Percentiles rank a stretch among this genome's conserved stretches.
These are phyloP conservation scores for Macrochelys suwanniensis DNA, from an alignment of 2,797 vertebrate species.

Conservation along the genomic window DNA sequence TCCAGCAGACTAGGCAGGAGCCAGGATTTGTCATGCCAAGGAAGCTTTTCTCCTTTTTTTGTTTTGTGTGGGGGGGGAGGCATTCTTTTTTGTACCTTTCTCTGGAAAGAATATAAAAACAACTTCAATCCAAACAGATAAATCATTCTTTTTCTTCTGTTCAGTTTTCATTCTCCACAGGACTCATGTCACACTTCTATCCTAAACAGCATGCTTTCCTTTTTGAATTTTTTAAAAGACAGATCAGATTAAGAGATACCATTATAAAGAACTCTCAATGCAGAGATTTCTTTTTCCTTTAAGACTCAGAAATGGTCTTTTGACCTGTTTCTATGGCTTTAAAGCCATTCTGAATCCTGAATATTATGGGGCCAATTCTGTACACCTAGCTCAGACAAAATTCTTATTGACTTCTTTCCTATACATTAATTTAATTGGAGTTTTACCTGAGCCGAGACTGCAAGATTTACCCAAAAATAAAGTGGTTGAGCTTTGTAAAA, in stretches of 20 bases:
- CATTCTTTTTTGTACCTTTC: neutral
- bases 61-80: too few relatives aligned
- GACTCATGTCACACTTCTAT: neutral
- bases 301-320: neutral
- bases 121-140: neutral
- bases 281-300: neutral
- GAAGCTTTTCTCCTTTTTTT: neutral
- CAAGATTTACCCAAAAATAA: neutral
- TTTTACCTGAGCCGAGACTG: neutral
- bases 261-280: neutral
- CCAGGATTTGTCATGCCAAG: neutral
- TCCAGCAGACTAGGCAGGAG: neutral
- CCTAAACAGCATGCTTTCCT: neutral
- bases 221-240: neutral
- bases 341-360: neutral
- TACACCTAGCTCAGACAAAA: neutral
- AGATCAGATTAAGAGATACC: neutral
- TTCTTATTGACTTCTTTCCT: neutral
- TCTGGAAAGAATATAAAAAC: neutral
- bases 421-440: neutral
- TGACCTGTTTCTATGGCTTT: neutral
- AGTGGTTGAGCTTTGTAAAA: neutral
- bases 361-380: neutral
- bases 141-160: neutral
- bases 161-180: neutral